Base-by-base conservation (phyloP, 2,797 vertebrate species). In the Poeciliopsis paucimaculata region DNA sequence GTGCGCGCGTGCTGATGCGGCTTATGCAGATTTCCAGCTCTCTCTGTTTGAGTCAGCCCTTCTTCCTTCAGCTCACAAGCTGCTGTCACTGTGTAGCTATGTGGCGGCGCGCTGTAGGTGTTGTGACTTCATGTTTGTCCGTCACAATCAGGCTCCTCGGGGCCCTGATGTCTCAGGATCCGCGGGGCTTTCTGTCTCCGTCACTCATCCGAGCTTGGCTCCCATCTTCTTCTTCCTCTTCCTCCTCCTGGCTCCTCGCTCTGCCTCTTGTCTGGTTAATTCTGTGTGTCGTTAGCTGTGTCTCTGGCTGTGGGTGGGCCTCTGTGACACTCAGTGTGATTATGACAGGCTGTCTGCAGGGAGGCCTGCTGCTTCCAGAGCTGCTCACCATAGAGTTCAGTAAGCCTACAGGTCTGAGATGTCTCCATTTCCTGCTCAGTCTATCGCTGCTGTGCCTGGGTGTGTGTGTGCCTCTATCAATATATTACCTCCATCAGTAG, bases 331-430 rank as follows among this genome's bases (percentile, higher is more conserved):
- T 85, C 62, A 73, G 86, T 90, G 88, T 87, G 91, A 88, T 91
- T 85, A 83, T 91, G 93, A 92, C 92, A 89, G 88, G 81, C 82
- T 43, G 91, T 90, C 91, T 86, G 53, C 53, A 70, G 90, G 84
- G 90, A 93, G 87, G 86, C 90, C 86, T 84, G 85, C 83, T 83
- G 86, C 82, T 87, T 88, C 87, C 81, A 79, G 78, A 85, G 86
- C 75, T 64, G 86, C 79, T 88, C 78, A 53, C 80, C 39, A 34
- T 82, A 83, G 84, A 68, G 72, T 79, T 80, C 82, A 78, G 86
- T 88, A 80, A 82, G 84, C 81, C 82, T 86, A 85, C 76, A 71
- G 87, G 88, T 87, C 87, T 84, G 75, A 80, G 87, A 85, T 15
- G 41, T 88, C 90, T 91, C 73, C 84, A 73, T 91, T 84, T 88